phyloP scores from a whole-genome alignment of 2,888 invertebrate species.

The Diaprepes abbreviatus region DNA sequence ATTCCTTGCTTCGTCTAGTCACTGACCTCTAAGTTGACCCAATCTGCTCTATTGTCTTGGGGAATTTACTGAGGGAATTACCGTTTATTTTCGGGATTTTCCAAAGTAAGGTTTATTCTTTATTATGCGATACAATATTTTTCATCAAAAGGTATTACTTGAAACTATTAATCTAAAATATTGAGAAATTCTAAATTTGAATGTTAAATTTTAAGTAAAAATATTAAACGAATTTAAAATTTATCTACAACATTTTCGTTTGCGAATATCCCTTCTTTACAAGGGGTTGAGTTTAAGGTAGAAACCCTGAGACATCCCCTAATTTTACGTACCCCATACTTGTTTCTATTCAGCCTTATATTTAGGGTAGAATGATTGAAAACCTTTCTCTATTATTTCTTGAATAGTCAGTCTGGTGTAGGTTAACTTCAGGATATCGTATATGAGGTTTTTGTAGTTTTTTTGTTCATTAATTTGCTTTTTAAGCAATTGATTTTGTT shows the following conservation, averaged over 20 bases:
- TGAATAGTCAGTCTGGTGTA: neutral
- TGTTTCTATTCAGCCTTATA: neutral
- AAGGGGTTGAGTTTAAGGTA: constrained; percentile 1
- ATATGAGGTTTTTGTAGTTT: neutral
- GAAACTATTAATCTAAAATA: too few species aligned
- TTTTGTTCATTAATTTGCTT: neutral
- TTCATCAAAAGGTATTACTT: too few species aligned
- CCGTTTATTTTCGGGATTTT: neutral
- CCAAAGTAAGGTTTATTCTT: neutral
- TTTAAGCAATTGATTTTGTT: too few species aligned
- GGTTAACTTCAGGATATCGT: too few species aligned
- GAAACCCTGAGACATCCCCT: constrained; percentile 7
- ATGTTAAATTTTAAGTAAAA: too few species aligned
- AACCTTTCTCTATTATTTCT: constrained; percentile 3
- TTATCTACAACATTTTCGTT: neutral
- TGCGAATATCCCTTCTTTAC: neutral
- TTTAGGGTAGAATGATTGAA: constrained; percentile 7
- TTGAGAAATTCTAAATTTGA: too few species aligned
- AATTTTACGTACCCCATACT: neutral
- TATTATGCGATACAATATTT: too few species aligned
- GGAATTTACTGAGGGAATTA: neutral
- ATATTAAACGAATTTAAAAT: neutral
- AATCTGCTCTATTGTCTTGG: too few species aligned
- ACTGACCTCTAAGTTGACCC: too few species aligned
- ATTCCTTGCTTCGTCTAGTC: too few species aligned